Percentiles rank a stretch among this genome's conserved stretches.
These are phyloP conservation scores for Rhegmatorhina hoffmannsi DNA, from an alignment of 2,113 vertebrate genomes.

Conservation along the genomic window DNA sequence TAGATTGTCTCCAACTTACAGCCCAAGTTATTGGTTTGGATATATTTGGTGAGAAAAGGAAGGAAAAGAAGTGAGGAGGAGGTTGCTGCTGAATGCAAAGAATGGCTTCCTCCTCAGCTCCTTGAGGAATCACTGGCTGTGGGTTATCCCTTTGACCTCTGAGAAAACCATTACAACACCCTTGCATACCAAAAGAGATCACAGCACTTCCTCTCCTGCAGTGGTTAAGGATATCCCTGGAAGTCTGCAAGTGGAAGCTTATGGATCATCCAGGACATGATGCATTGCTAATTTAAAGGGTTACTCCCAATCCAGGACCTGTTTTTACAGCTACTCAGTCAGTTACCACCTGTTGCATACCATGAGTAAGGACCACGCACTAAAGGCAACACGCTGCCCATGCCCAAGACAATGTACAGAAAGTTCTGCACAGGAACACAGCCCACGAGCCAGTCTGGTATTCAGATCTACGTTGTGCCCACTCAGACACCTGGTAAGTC, in stretches of 20 bases:
- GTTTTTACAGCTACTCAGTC: neutral
- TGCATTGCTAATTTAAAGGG: neutral
- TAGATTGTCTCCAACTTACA: neutral
- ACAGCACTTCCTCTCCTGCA: neutral
- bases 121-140: neutral
- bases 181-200: neutral
- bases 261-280: neutral
- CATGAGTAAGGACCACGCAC: neutral
- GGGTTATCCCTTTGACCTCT: neutral
- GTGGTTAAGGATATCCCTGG: neutral
- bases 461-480: neutral
- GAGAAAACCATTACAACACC: neutral
- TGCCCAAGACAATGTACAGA: neutral
- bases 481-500: neutral
- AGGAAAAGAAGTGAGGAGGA: neutral
- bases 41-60: neutral
- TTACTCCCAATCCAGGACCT: neutral
- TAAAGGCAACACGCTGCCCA: neutral
- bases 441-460: neutral
- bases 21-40: neutral
- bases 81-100: neutral
- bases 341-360: neutral
- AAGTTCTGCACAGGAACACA: neutral
- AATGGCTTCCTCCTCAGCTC: neutral
- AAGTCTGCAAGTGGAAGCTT: neutral